Conservation (phyloP, 2,797 vertebrate species). For the Distichodus sexfasciatus region DNA sequence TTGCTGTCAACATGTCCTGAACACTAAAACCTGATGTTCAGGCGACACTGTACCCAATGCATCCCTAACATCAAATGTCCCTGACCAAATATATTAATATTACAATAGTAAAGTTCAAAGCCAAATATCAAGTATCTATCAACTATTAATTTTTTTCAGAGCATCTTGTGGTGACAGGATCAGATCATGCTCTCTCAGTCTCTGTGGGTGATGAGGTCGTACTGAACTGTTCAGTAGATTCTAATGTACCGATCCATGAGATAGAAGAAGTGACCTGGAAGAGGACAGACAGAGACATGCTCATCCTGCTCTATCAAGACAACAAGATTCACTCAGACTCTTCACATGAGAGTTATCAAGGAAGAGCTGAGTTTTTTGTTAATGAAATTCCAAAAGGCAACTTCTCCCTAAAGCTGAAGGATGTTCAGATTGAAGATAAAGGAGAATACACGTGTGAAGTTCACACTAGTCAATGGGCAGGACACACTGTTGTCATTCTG, state of each 20-base stretch:
- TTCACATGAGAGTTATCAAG: slow-evolving; percentile 4
- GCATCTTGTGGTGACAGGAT: background rate
- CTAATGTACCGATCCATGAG: background rate
- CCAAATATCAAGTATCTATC: too few species aligned
- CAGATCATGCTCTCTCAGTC: background rate
- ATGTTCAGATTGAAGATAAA: slow-evolving; percentile 32
- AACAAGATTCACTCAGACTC: background rate
- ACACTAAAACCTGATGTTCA: too few species aligned
- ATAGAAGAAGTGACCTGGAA: slow-evolving; percentile 34
- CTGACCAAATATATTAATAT: too few species aligned
- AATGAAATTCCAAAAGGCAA: slow-evolving; percentile 35
- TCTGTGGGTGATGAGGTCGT: slow-evolving; percentile 13
- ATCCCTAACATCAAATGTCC: too few species aligned
- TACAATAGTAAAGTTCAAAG: too few species aligned
- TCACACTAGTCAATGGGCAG: background rate
- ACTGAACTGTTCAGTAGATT: slow-evolving; percentile 31
- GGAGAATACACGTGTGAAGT: slow-evolving; percentile 39
- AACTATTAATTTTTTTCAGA: background rate
- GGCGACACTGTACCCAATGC: too few species aligned
- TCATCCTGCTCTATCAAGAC: slow-evolving; percentile 24
- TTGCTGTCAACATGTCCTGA: too few species aligned
- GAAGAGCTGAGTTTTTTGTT: slow-evolving; percentile 28
- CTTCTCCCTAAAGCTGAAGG: slow-evolving; percentile 35
- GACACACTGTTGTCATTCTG: background rate
- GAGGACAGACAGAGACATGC: background rate